These are phyloP conservation scores for Psilopogon haemacephalus DNA, from an alignment of 2,113 vertebrate genomes.

Conservation along the genomic window DNA sequence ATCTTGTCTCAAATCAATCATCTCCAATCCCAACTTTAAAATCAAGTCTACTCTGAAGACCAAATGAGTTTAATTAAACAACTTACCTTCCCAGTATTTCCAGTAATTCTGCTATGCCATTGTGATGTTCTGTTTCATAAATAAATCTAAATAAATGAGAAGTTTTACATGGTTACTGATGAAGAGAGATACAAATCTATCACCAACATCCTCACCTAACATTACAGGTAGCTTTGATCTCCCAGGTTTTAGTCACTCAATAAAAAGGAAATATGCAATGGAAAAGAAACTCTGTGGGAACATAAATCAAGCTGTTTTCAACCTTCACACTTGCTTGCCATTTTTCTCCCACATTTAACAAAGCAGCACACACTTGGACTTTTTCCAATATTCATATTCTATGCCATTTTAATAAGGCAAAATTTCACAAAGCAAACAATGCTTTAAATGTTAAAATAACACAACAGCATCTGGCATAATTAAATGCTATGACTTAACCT, in stretches of 20 bases:
- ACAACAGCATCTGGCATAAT: neutral
- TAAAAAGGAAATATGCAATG: neutral
- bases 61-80: neutral
- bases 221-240: neutral
- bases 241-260: neutral
- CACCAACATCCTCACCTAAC: neutral
- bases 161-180: neutral
- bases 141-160: slow-evolving; percentile 87
- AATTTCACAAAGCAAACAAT: neutral
- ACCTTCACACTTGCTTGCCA: neutral
- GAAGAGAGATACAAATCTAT: neutral
- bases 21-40: neutral
- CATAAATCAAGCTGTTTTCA: neutral
- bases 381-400: neutral
- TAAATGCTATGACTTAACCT: neutral
- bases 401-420: neutral
- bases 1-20: neutral
- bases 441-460: neutral
- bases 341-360: neutral
- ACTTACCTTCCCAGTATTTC: slow-evolving; percentile 98
- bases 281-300: neutral
- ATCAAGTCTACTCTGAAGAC: neutral
- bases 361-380: neutral
- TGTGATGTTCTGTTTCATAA: slow-evolving; percentile 99
- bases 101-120: slow-evolving; percentile 98